These are phyloP conservation scores for Fregata magnificens DNA, from an alignment of 2,113 vertebrate species.

Conservation along the genomic window DNA sequence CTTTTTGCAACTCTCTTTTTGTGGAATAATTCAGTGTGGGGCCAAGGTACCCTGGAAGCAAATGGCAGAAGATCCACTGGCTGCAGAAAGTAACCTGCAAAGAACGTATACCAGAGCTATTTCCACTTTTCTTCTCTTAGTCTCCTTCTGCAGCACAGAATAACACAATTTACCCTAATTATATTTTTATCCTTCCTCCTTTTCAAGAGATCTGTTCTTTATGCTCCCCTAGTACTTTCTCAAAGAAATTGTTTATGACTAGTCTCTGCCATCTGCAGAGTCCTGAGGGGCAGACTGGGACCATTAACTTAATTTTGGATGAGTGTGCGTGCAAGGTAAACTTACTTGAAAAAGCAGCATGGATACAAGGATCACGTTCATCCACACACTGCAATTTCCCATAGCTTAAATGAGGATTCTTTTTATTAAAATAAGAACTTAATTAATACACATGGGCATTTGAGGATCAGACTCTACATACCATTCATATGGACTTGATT, in stretches of 20 bases:
- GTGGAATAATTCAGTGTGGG: background rate
- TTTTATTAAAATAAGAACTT: constrained; percentile 45
- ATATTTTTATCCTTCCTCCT: background rate
- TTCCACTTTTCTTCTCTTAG: background rate
- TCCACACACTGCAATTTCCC: constrained; percentile 22
- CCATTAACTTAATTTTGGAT: constrained; percentile 26
- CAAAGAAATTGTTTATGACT: background rate
- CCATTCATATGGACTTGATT: constrained; percentile 33
- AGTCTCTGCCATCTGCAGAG: background rate
- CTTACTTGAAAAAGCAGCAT: background rate
- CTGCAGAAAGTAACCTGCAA: background rate
- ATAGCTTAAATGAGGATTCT: constrained; percentile 30
- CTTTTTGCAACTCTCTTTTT: background rate
- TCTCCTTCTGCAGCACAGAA: background rate
- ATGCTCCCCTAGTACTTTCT: background rate
- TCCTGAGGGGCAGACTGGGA: background rate
- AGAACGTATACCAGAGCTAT: background rate
- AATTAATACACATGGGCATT: constrained; percentile 56
- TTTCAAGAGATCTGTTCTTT: background rate
- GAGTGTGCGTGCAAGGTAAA: constrained; percentile 5
- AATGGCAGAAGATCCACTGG: background rate
- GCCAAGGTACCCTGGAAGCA: background rate
- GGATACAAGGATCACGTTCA: background rate
- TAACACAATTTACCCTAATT: background rate
- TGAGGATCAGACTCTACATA: background rate